Evolutionary conservation across 1,140 invertebrate genomes (phyloP).

Genomic region (Aphelinus certus): DNA sequence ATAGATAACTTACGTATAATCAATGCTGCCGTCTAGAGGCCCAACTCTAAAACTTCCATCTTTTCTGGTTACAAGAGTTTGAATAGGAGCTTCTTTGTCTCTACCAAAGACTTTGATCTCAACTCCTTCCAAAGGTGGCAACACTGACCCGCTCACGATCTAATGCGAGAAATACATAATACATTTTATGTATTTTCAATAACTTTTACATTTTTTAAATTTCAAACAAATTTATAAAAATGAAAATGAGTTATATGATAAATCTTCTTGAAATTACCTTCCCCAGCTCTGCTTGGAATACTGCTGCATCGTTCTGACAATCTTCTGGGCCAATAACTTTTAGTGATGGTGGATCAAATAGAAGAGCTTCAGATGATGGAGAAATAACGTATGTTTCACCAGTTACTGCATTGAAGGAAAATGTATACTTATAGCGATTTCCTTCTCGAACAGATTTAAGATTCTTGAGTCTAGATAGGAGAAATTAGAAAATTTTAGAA

Average conservation of each 20-base stretch:
- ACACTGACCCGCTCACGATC: conserved; percentile 64
- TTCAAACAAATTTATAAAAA: not conserved
- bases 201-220: conserved; percentile 2
- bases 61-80: conserved; percentile 64
- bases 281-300: conserved; percentile 60
- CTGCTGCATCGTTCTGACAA: conserved; percentile 75
- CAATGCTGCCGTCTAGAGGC: conserved; percentile 73
- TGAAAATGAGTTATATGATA: not conserved
- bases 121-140: conserved; percentile 75
- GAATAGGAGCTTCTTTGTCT: conserved; percentile 59
- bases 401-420: conserved; percentile 67
- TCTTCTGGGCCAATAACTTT: conserved; percentile 75
- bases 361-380: conserved; percentile 72
- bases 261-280: conserved; percentile 53
- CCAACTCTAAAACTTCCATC: conserved; percentile 84
- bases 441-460: conserved; percentile 53
- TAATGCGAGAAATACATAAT: conserved; percentile 35
- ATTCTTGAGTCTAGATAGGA: conserved; percentile 52
- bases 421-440: conserved; percentile 63
- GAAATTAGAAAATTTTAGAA: no score
- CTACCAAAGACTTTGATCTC: conserved; percentile 66
- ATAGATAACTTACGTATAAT: conserved; percentile 64
- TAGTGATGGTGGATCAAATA: conserved; percentile 76
- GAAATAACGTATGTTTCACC: conserved; percentile 70
- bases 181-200: conserved; percentile 3